Conservation (phyloP, 2,888 invertebrate species). For the Caenorhabditis virilis region DNA sequence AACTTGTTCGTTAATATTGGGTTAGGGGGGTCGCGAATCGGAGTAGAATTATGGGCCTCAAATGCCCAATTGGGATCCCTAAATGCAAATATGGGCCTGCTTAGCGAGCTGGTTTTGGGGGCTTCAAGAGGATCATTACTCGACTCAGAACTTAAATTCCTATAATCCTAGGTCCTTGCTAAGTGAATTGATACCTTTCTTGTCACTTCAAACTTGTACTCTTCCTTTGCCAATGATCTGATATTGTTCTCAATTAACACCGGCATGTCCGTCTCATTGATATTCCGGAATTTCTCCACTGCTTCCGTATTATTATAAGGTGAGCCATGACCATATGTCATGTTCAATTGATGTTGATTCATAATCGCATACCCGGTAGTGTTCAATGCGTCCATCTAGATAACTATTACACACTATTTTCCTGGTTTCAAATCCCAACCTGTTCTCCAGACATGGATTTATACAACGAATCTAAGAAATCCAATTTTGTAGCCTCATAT, state of each 20-base stretch:
- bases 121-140: too few species aligned
- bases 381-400: constrained; percentile 45
- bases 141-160: too few species aligned
- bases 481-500: constrained; percentile 37
- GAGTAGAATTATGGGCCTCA: too few species aligned
- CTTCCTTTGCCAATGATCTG: constrained; percentile 32
- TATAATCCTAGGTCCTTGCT: too few species aligned
- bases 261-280: constrained; percentile 29
- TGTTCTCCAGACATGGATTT: constrained; percentile 33
- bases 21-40: too few species aligned
- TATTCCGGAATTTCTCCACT: constrained; percentile 32
- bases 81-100: too few species aligned
- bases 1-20: too few species aligned
- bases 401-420: too few species aligned
- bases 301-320: constrained; percentile 48
- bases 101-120: too few species aligned
- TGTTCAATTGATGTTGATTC: constrained; percentile 38
- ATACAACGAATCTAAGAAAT: constrained; percentile 36
- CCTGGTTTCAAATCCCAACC: constrained; percentile 5
- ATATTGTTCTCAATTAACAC: constrained; percentile 42
- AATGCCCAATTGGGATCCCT: too few species aligned
- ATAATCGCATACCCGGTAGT: constrained; percentile 50
- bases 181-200: constrained; percentile 21
- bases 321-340: constrained; percentile 48
- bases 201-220: constrained; percentile 29